Conservation (phyloP, 2,888 invertebrate genomes). For the Caradrina kadenii region DNA sequence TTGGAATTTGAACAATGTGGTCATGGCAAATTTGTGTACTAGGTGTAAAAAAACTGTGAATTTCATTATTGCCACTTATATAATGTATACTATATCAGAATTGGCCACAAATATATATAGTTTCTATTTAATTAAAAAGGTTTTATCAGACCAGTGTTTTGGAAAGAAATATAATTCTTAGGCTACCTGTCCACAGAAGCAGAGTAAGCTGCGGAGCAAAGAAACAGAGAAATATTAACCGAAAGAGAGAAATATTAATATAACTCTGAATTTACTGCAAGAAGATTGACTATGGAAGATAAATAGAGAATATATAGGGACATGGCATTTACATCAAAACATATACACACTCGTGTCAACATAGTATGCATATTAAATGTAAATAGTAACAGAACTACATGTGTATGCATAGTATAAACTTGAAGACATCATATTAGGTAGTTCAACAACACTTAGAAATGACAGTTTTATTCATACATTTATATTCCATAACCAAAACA, state of each 20-base stretch:
- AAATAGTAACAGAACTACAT: constrained; percentile 13
- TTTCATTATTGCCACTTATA: not conserved
- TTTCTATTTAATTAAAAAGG: not conserved
- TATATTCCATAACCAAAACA: not conserved
- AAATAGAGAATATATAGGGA: not conserved
- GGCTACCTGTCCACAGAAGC: no score
- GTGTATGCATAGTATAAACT: not conserved
- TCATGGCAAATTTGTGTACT: no score
- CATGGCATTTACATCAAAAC: not conserved
- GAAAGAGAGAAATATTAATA: no score
- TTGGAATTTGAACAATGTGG: no score
- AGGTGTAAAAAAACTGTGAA: not conserved
- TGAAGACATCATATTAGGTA: not conserved
- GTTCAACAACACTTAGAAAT: constrained; percentile 24
- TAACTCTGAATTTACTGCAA: not conserved
- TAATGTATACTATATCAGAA: no score
- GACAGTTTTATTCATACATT: constrained; percentile 6
- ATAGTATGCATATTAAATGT: not conserved
- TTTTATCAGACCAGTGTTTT: no score
- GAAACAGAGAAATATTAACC: no score
- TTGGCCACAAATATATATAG: no score
- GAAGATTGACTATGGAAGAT: not conserved
- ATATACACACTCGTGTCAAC: not conserved
- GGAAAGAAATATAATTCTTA: no score
- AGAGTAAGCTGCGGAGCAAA: no score